Conservation (phyloP, 2,113 vertebrate genomes). For the Isurus oxyrinchus region DNA sequence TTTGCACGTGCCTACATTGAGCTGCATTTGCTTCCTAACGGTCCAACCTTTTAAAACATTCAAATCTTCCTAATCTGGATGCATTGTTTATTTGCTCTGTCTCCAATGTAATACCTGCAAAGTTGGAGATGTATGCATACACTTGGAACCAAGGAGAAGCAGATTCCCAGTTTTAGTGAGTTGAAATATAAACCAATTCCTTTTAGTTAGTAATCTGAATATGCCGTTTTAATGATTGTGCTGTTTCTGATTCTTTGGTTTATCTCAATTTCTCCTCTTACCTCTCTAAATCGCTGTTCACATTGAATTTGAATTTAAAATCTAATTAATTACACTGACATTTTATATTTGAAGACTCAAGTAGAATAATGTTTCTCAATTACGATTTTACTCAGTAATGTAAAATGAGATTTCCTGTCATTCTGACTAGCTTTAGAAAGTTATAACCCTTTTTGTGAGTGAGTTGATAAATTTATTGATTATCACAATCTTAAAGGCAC, state of each 20-base stretch:
- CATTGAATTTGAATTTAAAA: not conserved
- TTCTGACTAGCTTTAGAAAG: not conserved
- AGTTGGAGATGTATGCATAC: too few relatives aligned
- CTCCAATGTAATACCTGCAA: not conserved
- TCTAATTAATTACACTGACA: not conserved
- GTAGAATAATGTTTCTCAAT: not conserved
- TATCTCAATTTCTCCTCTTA: not conserved
- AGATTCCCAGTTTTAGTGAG: not conserved
- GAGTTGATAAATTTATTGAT: not conserved
- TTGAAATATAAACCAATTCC: not conserved
- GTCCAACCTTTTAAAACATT: not conserved
- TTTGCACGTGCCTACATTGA: not conserved
- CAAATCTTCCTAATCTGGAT: not conserved
- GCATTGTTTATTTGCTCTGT: not conserved
- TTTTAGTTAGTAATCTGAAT: not conserved
- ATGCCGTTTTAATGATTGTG: not conserved
- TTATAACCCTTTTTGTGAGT: not conserved
- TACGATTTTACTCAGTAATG: not conserved
- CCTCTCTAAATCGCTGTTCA: not conserved
- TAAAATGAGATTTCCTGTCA: not conserved
- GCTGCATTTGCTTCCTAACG: not conserved
- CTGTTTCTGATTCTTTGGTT: not conserved
- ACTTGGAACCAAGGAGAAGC: not conserved
- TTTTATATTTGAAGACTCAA: not conserved
- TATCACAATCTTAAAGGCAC: not conserved